Percentiles rank a stretch among this genome's conserved stretches.
phyloP scores from a whole-genome alignment of 2,888 invertebrate genomes.

The Heliothis peltigera region DNA sequence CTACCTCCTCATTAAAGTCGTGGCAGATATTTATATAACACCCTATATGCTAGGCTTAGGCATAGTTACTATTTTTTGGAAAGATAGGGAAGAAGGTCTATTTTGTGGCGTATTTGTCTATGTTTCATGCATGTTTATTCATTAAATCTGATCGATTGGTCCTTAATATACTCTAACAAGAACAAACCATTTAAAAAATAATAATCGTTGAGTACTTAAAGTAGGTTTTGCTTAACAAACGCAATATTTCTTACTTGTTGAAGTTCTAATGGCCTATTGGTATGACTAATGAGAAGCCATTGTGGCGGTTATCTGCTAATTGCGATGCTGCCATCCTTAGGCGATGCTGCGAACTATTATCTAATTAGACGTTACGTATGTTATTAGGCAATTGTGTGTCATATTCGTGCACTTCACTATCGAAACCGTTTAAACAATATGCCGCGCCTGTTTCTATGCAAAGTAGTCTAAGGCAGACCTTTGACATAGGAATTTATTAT shows the following conservation, averaged over 20 bases:
- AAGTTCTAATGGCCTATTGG: not conserved
- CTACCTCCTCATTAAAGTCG: no score
- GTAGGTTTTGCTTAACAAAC: slow-evolving; percentile 6
- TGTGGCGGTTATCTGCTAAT: slow-evolving; percentile 28
- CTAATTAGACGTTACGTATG: slow-evolving; percentile 26
- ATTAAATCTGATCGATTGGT: no score
- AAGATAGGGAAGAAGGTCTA: no score
- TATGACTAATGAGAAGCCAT: no score
- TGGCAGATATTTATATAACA: no score
- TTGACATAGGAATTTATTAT: slow-evolving; percentile 37
- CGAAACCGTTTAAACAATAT: slow-evolving; percentile 6
- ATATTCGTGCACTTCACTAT: not conserved
- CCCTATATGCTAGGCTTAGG: no score
- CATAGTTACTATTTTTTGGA: no score
- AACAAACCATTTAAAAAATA: no score
- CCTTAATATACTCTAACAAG: no score
- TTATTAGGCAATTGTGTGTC: slow-evolving; percentile 31
- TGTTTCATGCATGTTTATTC: no score
- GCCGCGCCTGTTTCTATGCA: slow-evolving; percentile 21
- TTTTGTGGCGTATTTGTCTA: no score
- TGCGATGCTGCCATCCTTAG: slow-evolving; percentile 34
- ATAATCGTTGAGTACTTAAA: no score
- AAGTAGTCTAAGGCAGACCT: slow-evolving; percentile 27
- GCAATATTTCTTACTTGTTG: slow-evolving; percentile 21
- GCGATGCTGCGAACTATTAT: slow-evolving; percentile 23